Evolutionary conservation across 2,113 vertebrate genomes (phyloP).

Genomic region (Fregata magnificens): DNA sequence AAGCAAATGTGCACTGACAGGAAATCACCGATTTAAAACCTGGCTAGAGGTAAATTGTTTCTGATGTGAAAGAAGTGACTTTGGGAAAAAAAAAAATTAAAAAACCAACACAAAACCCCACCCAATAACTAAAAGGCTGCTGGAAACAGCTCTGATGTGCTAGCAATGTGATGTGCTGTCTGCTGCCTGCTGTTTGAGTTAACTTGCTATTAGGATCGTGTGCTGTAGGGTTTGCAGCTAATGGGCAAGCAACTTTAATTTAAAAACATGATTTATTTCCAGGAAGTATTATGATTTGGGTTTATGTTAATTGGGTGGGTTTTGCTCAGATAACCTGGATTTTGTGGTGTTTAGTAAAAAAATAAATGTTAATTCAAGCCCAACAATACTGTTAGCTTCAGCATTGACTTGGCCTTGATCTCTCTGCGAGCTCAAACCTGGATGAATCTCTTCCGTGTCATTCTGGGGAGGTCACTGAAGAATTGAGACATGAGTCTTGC

Average conservation of each 20-base stretch:
- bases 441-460: not conserved
- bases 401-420: not conserved
- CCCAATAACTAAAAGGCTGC: not conserved
- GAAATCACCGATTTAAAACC: conserved; percentile 19
- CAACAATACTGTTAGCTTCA: not conserved
- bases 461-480: not conserved
- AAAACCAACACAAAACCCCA: not conserved
- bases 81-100: not conserved
- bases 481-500: not conserved
- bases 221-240: not conserved
- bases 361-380: not conserved
- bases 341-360: not conserved
- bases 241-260: not conserved
- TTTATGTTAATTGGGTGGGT: not conserved
- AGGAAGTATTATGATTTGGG: not conserved
- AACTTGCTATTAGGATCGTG: not conserved
- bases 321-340: not conserved
- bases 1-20: not conserved
- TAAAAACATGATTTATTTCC: not conserved
- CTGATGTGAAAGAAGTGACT: not conserved
- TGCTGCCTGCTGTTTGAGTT: conserved; percentile 9
- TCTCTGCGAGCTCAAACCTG: not conserved
- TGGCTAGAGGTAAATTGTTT: conserved; percentile 13
- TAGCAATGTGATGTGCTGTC: not conserved
- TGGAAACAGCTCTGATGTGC: not conserved